Percentiles rank a stretch among this genome's conserved stretches.
Evolutionary conservation across 1,140 invertebrate genomes (phyloP).

Genomic region (Listronotus bonariensis): DNA sequence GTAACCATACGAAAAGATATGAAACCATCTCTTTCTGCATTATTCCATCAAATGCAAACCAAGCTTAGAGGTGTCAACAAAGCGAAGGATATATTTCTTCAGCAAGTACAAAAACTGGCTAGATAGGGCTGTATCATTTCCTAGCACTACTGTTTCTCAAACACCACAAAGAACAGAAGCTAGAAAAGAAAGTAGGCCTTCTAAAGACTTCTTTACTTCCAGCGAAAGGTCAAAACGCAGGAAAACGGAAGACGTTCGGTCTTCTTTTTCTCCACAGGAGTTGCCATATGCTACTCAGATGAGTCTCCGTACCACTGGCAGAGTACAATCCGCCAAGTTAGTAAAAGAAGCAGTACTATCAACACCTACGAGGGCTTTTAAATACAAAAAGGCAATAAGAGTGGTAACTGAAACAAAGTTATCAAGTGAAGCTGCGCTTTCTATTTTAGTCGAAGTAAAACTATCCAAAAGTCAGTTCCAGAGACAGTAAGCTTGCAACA

Average conservation of each 20-base stretch:
- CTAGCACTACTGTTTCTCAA: no score
- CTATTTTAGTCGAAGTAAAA: neutral
- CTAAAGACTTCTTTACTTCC: no score
- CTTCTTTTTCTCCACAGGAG: neutral
- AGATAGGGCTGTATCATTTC: no score
- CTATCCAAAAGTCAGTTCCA: neutral
- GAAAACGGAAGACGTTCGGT: neutral
- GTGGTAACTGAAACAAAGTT: no score
- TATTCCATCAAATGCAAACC: no score
- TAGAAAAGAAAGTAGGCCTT: no score
- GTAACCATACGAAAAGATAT: no score
- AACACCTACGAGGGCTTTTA: neutral
- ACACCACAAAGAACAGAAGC: no score
- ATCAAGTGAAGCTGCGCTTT: neutral
- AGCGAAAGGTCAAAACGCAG: slow-evolving; percentile 1
- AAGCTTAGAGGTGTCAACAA: no score
- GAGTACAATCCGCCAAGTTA: neutral
- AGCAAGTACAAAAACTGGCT: no score
- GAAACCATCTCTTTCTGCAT: no score
- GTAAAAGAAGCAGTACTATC: neutral
- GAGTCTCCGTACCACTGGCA: neutral
- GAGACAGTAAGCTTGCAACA: neutral
- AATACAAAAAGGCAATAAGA: neutral
- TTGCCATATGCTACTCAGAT: neutral
- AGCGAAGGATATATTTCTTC: no score